Evolutionary conservation across 2,888 invertebrate species (phyloP).

Genomic region (Microplitis deprimator): DNA sequence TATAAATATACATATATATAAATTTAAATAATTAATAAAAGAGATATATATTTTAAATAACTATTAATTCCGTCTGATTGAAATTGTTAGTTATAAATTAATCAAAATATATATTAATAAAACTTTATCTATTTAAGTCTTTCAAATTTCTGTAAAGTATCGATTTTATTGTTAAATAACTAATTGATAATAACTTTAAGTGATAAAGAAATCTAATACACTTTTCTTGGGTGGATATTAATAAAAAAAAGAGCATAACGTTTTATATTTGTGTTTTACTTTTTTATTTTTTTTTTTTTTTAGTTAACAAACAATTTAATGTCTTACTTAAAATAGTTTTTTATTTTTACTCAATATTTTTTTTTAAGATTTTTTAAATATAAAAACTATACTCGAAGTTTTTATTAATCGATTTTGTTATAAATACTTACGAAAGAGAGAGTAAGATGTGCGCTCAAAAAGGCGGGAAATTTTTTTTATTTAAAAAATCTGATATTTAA

Average conservation of each 20-base stretch:
- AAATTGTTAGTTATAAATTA: not conserved
- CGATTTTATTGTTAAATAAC: not conserved
- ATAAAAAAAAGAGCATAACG: constrained; percentile 2
- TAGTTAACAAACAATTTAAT: not conserved
- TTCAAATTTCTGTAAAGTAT: not conserved
- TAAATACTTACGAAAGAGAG: too few species aligned
- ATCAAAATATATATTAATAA: not conserved
- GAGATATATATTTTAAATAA: not conserved
- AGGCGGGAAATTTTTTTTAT: too few species aligned
- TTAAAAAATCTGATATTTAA: too few species aligned
- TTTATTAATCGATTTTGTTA: too few species aligned
- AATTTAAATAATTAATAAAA: not conserved
- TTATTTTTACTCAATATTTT: not conserved
- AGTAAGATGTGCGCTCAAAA: too few species aligned
- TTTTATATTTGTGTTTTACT: not conserved
- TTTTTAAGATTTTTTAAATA: too few species aligned
- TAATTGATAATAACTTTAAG: not conserved
- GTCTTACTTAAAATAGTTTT: not conserved
- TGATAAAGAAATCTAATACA: not conserved
- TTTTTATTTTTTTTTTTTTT: not conserved
- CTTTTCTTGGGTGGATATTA: constrained; percentile 6
- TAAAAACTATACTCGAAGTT: too few species aligned
- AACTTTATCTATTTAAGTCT: not conserved
- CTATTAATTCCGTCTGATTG: not conserved
- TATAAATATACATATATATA: not conserved